Conservation (phyloP, 1,140 invertebrate species). For the Listronotus oregonensis region DNA sequence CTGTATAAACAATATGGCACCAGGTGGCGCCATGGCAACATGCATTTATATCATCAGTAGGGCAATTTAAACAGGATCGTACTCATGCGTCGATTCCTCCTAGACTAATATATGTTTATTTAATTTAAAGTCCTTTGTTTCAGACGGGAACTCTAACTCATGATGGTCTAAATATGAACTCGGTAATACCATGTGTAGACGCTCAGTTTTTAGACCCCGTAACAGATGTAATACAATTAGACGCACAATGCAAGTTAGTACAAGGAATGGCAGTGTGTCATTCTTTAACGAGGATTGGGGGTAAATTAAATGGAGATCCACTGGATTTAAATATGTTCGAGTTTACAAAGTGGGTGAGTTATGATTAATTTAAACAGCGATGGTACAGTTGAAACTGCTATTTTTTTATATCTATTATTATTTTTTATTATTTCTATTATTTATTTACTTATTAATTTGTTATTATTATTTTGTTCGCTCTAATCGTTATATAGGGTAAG, state of each 20-base stretch:
- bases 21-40: too few relatives aligned
- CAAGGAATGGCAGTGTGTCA: slow-evolving; percentile 80
- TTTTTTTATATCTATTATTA: neutral
- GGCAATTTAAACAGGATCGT: too few relatives aligned
- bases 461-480: too few relatives aligned
- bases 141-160: slow-evolving; percentile 93
- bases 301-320: slow-evolving; percentile 78
- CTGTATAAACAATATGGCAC: too few relatives aligned
- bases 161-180: slow-evolving; percentile 92
- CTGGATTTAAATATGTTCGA: slow-evolving; percentile 89
- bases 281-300: slow-evolving; percentile 80
- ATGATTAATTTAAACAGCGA: neutral
- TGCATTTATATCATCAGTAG: too few relatives aligned
- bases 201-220: slow-evolving; percentile 65
- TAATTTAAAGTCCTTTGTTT: slow-evolving; percentile 10
- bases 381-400: too few relatives aligned
- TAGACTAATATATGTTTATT: neutral
- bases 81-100: too few relatives aligned
- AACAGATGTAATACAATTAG: slow-evolving; percentile 59
- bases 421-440: slow-evolving; percentile 19
- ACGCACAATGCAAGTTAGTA: slow-evolving; percentile 58
- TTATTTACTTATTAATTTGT: neutral
- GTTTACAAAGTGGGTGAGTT: slow-evolving; percentile 75
- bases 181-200: slow-evolving; percentile 71
- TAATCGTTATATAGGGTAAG: too few relatives aligned